Base-by-base conservation (phyloP, 2,797 vertebrate genomes). In the Hozukius guyotensis region DNA sequence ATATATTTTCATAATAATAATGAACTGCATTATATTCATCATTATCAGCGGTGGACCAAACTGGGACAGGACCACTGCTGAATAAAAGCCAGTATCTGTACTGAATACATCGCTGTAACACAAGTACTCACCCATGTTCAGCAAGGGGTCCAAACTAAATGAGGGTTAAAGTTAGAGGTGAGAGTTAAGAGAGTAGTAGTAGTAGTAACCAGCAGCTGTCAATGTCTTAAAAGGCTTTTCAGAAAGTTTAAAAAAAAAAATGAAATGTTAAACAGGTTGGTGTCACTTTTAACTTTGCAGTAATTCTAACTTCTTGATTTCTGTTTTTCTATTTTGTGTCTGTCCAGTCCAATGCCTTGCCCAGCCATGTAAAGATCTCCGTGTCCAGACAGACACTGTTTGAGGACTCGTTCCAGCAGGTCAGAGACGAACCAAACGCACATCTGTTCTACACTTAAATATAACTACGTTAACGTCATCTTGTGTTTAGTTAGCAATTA, bases 381-480 rank as follows among this genome's bases (percentile, higher is more conserved):
- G 98, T 99, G 71, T 99, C 98, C 32, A 96, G 98, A 68, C 98
- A 99, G 94, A 99, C 98, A 0, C 96, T 99, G 83, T 99, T 99
- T 5, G 98, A 99, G 85, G 98, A 99, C 83, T 99, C 98, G 1
- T 99, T 99, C 86, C 98, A 99, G 85, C 98, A 99, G 98, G 98
- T 99, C 90, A 94, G 93, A 79, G 5, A 65, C 3, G 0, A 13
- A 42, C 29, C 34, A 32, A 32, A 20, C 32, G 18, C 29, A 36
- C 32, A 14, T n/a, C 16, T 16, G 2, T 4, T 29, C 57, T 24
- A 0, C 38, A 31, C 12, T 18, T 18, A 5, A 25, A 29, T 31
- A 42, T 7, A 60, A 12, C n/a, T 5, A 13, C 56, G 34, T 27
- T 10, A 22, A 13, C 3, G 1, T 57, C 14, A 22, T 20, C n/a